Evolutionary conservation across 2,113 vertebrate genomes (phyloP).

Genomic region (Urocolius indicus): DNA sequence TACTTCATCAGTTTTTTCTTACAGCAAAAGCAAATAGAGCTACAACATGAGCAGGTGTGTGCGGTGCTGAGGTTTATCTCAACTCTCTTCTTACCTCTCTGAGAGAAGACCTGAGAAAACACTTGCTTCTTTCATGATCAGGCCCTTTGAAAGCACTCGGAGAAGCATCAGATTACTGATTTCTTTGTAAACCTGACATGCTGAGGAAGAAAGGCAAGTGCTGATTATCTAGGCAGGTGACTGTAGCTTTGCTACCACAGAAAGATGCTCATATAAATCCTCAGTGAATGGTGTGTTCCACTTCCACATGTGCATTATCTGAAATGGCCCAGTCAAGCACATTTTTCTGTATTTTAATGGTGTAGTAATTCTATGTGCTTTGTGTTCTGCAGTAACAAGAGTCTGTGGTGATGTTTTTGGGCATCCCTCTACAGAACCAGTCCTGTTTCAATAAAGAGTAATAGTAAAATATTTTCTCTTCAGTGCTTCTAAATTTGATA

Average conservation of each 20-base stretch:
- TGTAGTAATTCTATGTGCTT: background rate
- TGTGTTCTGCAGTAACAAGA: background rate
- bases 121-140: background rate
- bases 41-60: background rate
- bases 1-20: background rate
- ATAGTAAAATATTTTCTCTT: conserved; percentile 11
- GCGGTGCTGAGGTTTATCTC: background rate
- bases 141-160: background rate
- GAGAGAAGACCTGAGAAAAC: background rate
- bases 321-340: background rate
- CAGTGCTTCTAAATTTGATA: conserved; percentile 4
- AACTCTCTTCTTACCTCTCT: background rate
- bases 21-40: background rate
- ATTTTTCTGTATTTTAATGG: background rate
- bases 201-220: background rate
- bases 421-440: background rate
- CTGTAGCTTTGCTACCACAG: background rate
- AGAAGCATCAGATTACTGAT: background rate
- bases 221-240: background rate
- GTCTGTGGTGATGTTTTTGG: background rate
- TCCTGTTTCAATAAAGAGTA: background rate
- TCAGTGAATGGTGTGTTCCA: background rate
- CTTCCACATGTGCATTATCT: background rate
- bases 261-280: background rate
- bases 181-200: background rate